Evolutionary conservation across 1,140 invertebrate species (phyloP).

Genomic region (Drosophila erecta): DNA sequence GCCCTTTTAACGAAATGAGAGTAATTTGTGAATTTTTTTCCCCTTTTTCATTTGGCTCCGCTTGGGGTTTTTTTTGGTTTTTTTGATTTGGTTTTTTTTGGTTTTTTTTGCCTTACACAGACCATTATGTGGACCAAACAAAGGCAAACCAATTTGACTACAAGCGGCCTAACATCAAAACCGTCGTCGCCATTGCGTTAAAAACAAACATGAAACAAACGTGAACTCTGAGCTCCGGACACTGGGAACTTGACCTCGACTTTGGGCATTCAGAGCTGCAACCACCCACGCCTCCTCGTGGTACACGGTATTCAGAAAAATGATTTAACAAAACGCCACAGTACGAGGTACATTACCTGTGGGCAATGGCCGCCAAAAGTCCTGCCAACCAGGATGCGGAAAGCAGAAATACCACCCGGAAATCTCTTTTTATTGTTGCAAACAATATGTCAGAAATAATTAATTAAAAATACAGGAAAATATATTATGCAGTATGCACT

Average conservation of each 20-base stretch:
- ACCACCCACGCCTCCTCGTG: neutral
- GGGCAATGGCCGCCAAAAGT: neutral
- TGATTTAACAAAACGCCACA: conserved; percentile 4
- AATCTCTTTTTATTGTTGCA: neutral
- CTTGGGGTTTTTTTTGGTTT: conserved; percentile 30
- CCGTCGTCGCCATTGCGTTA: conserved; percentile 54
- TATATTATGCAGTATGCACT: neutral
- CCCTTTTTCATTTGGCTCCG: conserved; percentile 57
- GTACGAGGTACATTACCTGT: conserved; percentile 1
- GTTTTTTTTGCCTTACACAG: conserved; percentile 31
- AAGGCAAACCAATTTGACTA: conserved; percentile 78
- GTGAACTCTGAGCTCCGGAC: conserved; percentile 23
- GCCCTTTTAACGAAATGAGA: conserved; percentile 80
- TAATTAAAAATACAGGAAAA: conserved; percentile 4
- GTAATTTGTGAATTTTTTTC: conserved; percentile 79
- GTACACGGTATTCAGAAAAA: conserved; percentile 1
- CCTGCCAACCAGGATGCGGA: conserved; percentile 3
- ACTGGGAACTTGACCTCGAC: conserved; percentile 18
- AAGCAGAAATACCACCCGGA: neutral
- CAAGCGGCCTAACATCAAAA: conserved; percentile 74
- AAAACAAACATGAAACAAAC: conserved; percentile 61
- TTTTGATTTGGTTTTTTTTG: conserved; percentile 6
- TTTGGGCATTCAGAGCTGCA: neutral
- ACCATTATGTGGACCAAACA: conserved; percentile 58
- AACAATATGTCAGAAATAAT: neutral